Percentiles rank a stretch among this genome's conserved stretches.
phyloP scores from a whole-genome alignment of 1,140 invertebrate species.

The Lerema accius region DNA sequence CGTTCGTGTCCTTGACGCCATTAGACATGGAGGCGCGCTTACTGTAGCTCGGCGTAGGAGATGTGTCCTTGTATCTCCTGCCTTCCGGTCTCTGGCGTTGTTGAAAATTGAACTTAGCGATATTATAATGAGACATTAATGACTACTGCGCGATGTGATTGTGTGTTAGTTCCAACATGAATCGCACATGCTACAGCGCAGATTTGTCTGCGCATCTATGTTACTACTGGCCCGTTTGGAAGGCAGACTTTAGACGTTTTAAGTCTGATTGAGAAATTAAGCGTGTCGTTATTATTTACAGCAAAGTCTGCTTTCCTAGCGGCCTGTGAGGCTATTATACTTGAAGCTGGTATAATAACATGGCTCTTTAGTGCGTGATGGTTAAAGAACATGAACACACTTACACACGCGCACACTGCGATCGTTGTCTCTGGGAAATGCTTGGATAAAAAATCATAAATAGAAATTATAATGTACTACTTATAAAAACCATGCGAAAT shows the following conservation, averaged over 20 bases:
- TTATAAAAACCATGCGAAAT: slow-evolving; percentile 1
- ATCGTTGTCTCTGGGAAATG: slow-evolving; percentile 46
- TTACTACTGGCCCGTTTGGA: slow-evolving; percentile 47
- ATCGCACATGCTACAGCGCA: slow-evolving; percentile 47
- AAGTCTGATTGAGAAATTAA: neutral
- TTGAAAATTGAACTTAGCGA: slow-evolving; percentile 64
- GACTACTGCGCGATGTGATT: slow-evolving; percentile 52
- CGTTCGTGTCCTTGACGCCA: slow-evolving; percentile 80
- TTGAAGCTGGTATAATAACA: slow-evolving; percentile 49
- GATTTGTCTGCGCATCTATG: slow-evolving; percentile 36
- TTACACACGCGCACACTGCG: slow-evolving; percentile 56
- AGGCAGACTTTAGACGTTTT: slow-evolving; percentile 20
- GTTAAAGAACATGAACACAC: slow-evolving; percentile 66
- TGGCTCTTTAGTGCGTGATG: slow-evolving; percentile 55
- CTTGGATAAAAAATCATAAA: slow-evolving; percentile 3
- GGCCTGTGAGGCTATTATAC: slow-evolving; percentile 46
- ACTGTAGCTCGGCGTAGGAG: slow-evolving; percentile 61
- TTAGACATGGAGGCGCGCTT: slow-evolving; percentile 69
- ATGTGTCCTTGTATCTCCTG: slow-evolving; percentile 71
- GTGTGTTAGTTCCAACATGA: slow-evolving; percentile 62
- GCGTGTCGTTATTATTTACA: neutral
- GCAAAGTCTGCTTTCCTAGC: slow-evolving; percentile 39
- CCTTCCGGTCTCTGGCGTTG: slow-evolving; percentile 73
- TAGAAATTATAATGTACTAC: slow-evolving; percentile 13
- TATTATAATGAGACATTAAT: slow-evolving; percentile 47